phyloP scores from a whole-genome alignment of 1,140 invertebrate species.

The Littorina saxatilis region DNA sequence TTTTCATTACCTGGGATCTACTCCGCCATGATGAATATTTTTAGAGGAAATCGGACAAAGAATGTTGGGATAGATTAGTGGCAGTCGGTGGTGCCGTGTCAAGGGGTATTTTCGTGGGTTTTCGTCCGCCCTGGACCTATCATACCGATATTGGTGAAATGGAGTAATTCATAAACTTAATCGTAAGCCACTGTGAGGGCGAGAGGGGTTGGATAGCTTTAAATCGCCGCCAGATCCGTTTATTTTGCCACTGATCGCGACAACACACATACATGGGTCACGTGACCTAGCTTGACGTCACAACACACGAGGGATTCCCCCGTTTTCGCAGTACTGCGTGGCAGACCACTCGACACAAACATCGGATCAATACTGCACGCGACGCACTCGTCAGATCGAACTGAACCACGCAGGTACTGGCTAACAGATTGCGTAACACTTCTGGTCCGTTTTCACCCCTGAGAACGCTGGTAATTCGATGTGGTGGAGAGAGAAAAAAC shows the following conservation, averaged over 20 bases:
- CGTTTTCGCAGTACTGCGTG: conserved; percentile 5
- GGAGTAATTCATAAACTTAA: not conserved
- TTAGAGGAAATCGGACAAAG: conserved; percentile 42
- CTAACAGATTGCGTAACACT: not conserved
- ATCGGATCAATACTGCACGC: not conserved
- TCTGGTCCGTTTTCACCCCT: not conserved
- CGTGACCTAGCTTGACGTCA: conserved; percentile 17
- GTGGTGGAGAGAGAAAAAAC: not conserved
- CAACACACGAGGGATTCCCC: conserved; percentile 32
- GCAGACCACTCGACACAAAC: not conserved
- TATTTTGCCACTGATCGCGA: not conserved
- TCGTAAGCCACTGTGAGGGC: not conserved
- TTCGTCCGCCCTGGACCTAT: not conserved
- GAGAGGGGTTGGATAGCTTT: too few species aligned
- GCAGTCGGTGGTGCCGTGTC: conserved; percentile 24
- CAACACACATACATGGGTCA: conserved; percentile 1
- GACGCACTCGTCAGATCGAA: not conserved
- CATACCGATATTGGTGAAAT: not conserved
- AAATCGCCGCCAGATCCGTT: not conserved
- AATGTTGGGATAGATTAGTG: conserved; percentile 36
- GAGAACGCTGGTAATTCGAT: not conserved
- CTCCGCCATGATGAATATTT: conserved; percentile 43
- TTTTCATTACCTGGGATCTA: conserved; percentile 39
- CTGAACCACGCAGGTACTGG: too few species aligned
- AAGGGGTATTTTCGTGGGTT: not conserved